Percentiles rank a stretch among this genome's conserved stretches.
Evolutionary conservation across 2,113 vertebrate species (phyloP).

Genomic region (Hemiprocne comata): DNA sequence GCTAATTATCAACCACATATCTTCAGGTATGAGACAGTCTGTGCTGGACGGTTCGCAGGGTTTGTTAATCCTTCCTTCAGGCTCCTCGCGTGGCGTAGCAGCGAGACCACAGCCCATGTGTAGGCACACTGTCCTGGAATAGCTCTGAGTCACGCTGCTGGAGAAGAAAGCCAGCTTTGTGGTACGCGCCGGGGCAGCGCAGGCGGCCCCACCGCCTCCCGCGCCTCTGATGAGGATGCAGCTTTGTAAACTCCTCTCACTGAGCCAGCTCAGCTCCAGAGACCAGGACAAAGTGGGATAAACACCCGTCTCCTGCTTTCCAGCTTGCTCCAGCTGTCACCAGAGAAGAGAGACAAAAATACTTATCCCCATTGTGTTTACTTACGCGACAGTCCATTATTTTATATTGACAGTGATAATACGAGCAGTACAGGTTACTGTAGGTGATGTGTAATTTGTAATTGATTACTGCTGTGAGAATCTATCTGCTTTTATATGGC

Average conservation of each 20-base stretch:
- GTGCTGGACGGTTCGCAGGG: neutral
- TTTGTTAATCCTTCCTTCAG: slow-evolving; percentile 26
- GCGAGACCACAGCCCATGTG: slow-evolving; percentile 1
- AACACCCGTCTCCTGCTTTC: neutral
- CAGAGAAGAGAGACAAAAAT: neutral
- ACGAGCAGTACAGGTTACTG: neutral
- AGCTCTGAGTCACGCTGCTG: slow-evolving; percentile 42
- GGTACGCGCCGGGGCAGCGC: neutral
- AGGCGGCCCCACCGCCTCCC: neutral
- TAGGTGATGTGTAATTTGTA: neutral
- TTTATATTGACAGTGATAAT: neutral
- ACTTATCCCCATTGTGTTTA: neutral
- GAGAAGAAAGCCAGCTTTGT: slow-evolving; percentile 63
- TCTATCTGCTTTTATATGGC: neutral
- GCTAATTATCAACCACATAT: neutral
- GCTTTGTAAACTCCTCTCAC: neutral
- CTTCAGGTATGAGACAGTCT: neutral
- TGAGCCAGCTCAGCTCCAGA: neutral
- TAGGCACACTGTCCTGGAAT: slow-evolving; percentile 65
- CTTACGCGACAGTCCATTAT: neutral
- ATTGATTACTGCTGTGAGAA: neutral
- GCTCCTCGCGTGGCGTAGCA: neutral
- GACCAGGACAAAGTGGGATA: neutral
- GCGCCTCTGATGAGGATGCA: neutral
- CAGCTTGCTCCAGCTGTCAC: neutral